Base-by-base conservation (phyloP, 2,113 vertebrate species). In the Coptodon rendalli region DNA sequence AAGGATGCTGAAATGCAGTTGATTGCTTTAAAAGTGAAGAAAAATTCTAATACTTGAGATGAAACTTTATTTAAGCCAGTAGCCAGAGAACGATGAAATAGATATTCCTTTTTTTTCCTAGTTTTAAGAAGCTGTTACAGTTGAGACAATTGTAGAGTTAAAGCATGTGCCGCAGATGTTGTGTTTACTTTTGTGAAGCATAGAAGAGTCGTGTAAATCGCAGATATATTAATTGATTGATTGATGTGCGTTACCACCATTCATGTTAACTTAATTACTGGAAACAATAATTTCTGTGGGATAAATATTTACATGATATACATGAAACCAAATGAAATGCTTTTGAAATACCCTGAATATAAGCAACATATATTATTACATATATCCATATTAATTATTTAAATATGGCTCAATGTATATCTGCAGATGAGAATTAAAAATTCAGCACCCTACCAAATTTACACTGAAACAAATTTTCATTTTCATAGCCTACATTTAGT, bases 1-100 rank as follows among this genome's bases (percentile, higher is more conserved):
- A 76, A 83, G 52, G 84, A 81, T 85, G 54, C 76, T 34, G 16
- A 31, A 54, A 83, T 81, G 40, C 71, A 40, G 88, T 71, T 88
- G 53, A 82, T 68, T 85, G 79, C 83, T 90, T 85, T 85, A 85
- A 92, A 66, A 82, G 85, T 57, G 54, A 83, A 81, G 83, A 76
- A 48, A 78, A 50, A 78, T 50, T 50, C 50, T 81, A 87, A 84
- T 59, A 83, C 84, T 78, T 80, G 53, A 53, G 43, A 86, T 86
- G 24, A 84, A 88, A 86, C 40, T 86, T 83, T 71, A 87, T 82
- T 90, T 59, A 86, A 79, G 79, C 73, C 87, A 59, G 12, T 24
- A 45, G 88, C 36, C 13, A 84, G 76, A 73, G 17, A 71, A 90
- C 54, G 34, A 22, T 9, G 6, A 57, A 16, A 71, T 71, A 17